Evolutionary conservation across 2,113 vertebrate species (phyloP), one percentile per base, ranked within the genome.

Genomic region (Channa maculata): DNA sequence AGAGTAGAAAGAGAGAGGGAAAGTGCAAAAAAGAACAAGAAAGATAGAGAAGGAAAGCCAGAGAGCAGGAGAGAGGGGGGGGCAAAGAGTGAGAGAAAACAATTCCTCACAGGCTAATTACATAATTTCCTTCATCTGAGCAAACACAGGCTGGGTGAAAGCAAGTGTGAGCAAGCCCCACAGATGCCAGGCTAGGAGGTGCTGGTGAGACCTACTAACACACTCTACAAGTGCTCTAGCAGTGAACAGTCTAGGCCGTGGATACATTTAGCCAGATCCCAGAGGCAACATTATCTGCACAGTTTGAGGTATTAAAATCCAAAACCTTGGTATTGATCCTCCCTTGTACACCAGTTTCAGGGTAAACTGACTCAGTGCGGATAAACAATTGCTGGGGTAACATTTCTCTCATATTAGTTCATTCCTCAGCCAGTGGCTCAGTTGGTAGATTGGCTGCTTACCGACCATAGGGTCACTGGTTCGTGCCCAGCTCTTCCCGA

Each of bases 51-150:
- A 39, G 67, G 55, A 66, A 75, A 59, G 60, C 71, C 33, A 64
- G 75, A 69, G 65, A 62, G 55, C 5, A 44, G 6, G 55, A 39
- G 54, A 6, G 68, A 41, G 50, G 51, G 57, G 57, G 70, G 66
- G 77, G 69, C 61, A 83, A 85, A 81, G 77, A 85, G 79, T 46
- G 57, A 91, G 90, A 85, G 79, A 91, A 92, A 92, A 90, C 88
- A 91, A 95, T 95, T 92, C 92, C 92, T 94, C 93, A 93, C 83
- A 80, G 89, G 94, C 94, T 96, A 97, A 99, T 97, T 97, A 95
- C 95, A 95, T 96, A 96, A 97, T 96, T 96, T 98, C 95, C 94
- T 96, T 95, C 95, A 96, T 96, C 95, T 96, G 96, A 96, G 90
- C 94, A 96, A 99, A 97, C 92, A 97, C 59, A 92, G 90, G 88